phyloP scores from a whole-genome alignment of 2,888 invertebrate genomes.

The Catocala fraxini region DNA sequence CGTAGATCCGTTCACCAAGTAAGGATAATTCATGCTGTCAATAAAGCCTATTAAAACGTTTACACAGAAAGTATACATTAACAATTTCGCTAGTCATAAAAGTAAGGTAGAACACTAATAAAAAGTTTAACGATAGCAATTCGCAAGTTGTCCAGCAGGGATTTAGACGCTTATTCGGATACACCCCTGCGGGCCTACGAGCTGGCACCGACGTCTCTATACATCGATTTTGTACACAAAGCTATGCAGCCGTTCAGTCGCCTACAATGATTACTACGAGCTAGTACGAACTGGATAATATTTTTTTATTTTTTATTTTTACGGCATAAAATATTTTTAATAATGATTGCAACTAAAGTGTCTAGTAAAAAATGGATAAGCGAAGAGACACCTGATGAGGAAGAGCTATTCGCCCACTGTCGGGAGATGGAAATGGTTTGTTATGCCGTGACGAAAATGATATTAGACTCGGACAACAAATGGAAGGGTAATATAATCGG shows the following conservation, averaged over 20 bases:
- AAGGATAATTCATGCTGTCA: slow-evolving; percentile 7
- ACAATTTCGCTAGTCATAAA: slow-evolving; percentile 57
- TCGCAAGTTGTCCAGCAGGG: slow-evolving; percentile 75
- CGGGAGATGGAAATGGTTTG: slow-evolving; percentile 83
- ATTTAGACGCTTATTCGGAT: slow-evolving; percentile 57
- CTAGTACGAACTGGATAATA: slow-evolving; percentile 54
- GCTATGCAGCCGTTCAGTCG: slow-evolving; percentile 67
- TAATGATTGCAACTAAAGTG: slow-evolving; percentile 69
- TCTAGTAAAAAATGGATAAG: slow-evolving; percentile 86
- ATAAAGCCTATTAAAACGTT: slow-evolving; percentile 19
- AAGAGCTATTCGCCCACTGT: slow-evolving; percentile 82
- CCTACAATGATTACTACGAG: slow-evolving; percentile 68
- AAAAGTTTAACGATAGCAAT: slow-evolving; percentile 74
- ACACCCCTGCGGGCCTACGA: slow-evolving; percentile 45
- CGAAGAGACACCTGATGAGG: slow-evolving; percentile 82
- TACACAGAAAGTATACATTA: slow-evolving; percentile 22
- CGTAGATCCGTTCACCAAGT: background rate
- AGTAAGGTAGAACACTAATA: slow-evolving; percentile 73
- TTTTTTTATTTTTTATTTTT: slow-evolving; percentile 51
- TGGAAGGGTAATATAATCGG: slow-evolving; percentile 70
- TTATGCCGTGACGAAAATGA: slow-evolving; percentile 78
- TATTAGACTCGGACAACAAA: slow-evolving; percentile 81
- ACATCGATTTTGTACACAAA: slow-evolving; percentile 78
- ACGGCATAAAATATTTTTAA: slow-evolving; percentile 41
- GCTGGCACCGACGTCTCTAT: slow-evolving; percentile 78